Evolutionary conservation across 1,140 invertebrate genomes (phyloP).

Genomic region (Drosophila paulistorum): DNA sequence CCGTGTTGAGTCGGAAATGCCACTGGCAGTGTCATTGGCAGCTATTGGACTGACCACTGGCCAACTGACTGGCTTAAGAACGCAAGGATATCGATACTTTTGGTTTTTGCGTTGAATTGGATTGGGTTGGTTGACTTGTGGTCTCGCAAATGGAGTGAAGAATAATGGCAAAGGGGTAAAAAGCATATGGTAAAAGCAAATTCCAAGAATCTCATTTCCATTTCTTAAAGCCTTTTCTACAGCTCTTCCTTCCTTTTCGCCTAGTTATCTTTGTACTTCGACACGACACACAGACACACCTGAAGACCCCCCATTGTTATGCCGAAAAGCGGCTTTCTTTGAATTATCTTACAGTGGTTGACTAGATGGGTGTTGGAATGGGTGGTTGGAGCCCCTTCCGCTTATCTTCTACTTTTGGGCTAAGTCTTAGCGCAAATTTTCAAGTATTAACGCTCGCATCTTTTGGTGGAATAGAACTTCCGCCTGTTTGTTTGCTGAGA

Average conservation of each 20-base stretch:
- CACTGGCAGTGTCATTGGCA: slow-evolving; percentile 28
- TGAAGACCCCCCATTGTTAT: slow-evolving; percentile 35
- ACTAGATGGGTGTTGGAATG: neutral
- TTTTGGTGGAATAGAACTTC: slow-evolving; percentile 62
- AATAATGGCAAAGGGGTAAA: neutral
- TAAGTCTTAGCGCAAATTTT: slow-evolving; percentile 72
- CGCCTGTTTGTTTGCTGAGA: slow-evolving; percentile 72
- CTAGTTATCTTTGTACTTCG: neutral
- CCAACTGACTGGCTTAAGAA: slow-evolving; percentile 52
- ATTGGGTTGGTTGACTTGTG: neutral
- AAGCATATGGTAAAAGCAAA: neutral
- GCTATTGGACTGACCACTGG: slow-evolving; percentile 41
- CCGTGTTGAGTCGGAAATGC: slow-evolving; percentile 44
- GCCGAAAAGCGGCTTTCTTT: slow-evolving; percentile 55
- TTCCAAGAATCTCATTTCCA: slow-evolving; percentile 4
- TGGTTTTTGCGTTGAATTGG: neutral
- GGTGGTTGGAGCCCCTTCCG: too few relatives aligned
- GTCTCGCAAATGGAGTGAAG: neutral
- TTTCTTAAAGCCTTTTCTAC: slow-evolving; percentile 2
- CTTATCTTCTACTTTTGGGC: slow-evolving; percentile 27
- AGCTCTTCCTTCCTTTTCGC: neutral
- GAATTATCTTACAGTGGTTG: slow-evolving; percentile 47
- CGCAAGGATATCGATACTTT: slow-evolving; percentile 51
- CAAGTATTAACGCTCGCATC: slow-evolving; percentile 60
- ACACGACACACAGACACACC: slow-evolving; percentile 12